Evolutionary conservation across 2,797 vertebrate genomes (phyloP).

Genomic region (Intellagama lesueurii): DNA sequence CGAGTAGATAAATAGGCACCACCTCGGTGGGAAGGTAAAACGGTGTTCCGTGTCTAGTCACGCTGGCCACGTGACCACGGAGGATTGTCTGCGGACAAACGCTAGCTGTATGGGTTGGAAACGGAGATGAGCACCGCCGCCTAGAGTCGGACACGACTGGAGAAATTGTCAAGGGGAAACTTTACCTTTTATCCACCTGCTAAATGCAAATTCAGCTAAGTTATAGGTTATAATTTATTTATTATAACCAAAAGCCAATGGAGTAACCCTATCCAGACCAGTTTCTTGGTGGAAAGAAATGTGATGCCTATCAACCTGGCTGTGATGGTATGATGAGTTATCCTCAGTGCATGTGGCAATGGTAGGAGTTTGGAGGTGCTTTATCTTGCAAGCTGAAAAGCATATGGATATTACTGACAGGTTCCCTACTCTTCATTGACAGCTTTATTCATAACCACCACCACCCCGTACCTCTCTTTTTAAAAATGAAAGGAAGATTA

Average conservation of each 20-base stretch:
- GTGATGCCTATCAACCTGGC: background rate
- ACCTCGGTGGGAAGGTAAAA: too few relatives aligned
- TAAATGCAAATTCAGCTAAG: too few relatives aligned
- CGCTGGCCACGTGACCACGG: too few relatives aligned
- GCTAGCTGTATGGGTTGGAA: too few relatives aligned
- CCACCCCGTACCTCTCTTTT: background rate
- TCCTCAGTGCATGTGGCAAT: background rate
- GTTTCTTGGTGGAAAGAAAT: background rate
- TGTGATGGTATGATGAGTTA: background rate
- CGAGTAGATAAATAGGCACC: too few relatives aligned
- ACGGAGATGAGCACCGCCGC: too few relatives aligned
- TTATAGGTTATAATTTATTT: too few relatives aligned
- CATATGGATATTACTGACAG: slow-evolving; percentile 12
- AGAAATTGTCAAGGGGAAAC: too few relatives aligned
- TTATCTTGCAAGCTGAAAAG: slow-evolving; percentile 4
- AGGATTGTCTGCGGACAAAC: too few relatives aligned
- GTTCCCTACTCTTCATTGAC: background rate
- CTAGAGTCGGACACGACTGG: too few relatives aligned
- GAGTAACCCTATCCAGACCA: background rate
- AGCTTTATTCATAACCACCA: background rate
- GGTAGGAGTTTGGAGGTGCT: background rate
- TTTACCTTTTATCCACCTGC: too few relatives aligned
- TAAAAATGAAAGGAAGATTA: slow-evolving; percentile 32
- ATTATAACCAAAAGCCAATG: background rate
- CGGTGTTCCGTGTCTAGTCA: too few relatives aligned